Percentiles rank a stretch among this genome's conserved stretches.
phyloP scores from a whole-genome alignment of 1,140 invertebrate genomes.

The Marisa cornuarietis region DNA sequence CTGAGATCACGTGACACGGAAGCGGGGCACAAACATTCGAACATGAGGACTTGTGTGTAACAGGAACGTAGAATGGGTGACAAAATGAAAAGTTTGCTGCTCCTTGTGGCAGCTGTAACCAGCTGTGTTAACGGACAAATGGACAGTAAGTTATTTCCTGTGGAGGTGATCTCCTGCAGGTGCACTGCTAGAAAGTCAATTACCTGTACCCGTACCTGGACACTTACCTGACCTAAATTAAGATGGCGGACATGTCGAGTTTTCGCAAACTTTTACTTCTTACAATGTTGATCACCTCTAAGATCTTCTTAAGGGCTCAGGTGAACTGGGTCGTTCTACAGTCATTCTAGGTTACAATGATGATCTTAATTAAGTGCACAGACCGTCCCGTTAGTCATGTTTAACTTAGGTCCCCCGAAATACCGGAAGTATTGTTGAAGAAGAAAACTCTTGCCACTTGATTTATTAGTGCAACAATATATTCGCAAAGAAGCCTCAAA shows the following conservation, averaged over 20 bases:
- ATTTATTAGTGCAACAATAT: too few species aligned
- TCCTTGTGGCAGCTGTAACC: constrained; percentile 9
- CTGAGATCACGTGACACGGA: constrained; percentile 26
- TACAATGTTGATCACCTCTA: not conserved
- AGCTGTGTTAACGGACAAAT: not conserved
- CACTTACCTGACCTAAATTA: constrained; percentile 16
- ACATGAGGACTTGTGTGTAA: constrained; percentile 15
- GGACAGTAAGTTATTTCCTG: constrained; percentile 7
- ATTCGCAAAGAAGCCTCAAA: too few species aligned
- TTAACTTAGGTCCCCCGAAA: too few species aligned
- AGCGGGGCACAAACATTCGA: constrained; percentile 26
- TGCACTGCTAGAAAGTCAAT: not conserved
- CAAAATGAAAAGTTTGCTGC: constrained; percentile 10
- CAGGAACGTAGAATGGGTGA: constrained; percentile 4
- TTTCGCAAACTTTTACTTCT: not conserved
- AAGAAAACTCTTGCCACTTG: too few species aligned
- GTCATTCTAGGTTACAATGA: too few species aligned
- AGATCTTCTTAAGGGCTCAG: not conserved
- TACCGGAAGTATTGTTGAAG: too few species aligned
- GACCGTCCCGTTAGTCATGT: too few species aligned
- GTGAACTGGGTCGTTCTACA: not conserved
- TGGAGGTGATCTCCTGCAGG: not conserved
- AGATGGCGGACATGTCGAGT: constrained; percentile 14
- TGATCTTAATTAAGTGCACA: too few species aligned
- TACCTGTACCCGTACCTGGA: not conserved